Conservation (phyloP, 2,113 vertebrate genomes). For the Genyomyrus donnyi region DNA sequence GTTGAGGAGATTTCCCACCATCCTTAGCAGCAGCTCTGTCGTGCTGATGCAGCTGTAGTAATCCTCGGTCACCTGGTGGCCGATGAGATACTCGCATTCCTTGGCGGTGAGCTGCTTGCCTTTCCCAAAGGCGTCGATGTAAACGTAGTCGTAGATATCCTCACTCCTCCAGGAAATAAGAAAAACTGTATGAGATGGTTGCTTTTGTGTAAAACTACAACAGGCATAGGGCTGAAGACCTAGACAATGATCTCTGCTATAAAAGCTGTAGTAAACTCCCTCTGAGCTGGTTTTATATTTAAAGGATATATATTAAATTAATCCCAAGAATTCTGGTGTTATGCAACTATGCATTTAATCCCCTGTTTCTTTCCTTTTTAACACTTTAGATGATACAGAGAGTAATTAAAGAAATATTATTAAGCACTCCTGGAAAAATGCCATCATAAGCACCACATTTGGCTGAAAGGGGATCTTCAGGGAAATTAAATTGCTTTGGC, state of each 20-base stretch:
- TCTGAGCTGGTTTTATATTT: not conserved
- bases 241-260: not conserved
- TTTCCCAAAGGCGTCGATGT: slow-evolving; percentile 91
- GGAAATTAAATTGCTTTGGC: not conserved
- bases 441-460: not conserved
- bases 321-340: not conserved
- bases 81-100: slow-evolving; percentile 90
- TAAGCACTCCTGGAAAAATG: not conserved
- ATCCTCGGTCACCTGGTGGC: slow-evolving; percentile 87
- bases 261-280: not conserved
- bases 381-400: not conserved
- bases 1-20: slow-evolving; percentile 96
- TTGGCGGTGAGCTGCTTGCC: slow-evolving; percentile 89
- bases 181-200: not conserved
- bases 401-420: not conserved
- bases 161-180: slow-evolving; percentile 59
- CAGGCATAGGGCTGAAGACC: not conserved
- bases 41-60: slow-evolving; percentile 87
- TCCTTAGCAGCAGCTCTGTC: slow-evolving; percentile 84
- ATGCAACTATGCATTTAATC: not conserved
- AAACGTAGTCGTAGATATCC: slow-evolving; percentile 89
- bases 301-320: not conserved
- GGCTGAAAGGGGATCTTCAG: not conserved
- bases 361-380: not conserved
- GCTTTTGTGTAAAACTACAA: not conserved